phyloP scores from a whole-genome alignment of 2,113 vertebrate species.

The Percina caprodes region DNA sequence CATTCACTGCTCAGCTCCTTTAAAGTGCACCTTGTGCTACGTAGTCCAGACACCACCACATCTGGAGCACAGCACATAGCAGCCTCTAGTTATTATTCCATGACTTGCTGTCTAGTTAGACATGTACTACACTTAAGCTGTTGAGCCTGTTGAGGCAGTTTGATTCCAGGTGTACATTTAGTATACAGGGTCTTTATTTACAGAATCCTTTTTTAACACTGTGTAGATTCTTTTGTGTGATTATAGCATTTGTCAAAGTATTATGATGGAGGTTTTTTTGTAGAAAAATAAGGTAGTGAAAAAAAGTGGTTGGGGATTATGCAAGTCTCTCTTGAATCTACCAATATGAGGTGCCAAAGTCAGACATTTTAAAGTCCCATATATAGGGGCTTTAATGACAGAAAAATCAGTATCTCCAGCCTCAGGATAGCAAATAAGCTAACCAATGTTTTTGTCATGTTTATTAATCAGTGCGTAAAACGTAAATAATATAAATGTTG shows the following conservation, averaged over 20 bases:
- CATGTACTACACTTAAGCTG: constrained; percentile 22
- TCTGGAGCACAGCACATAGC: constrained; percentile 64
- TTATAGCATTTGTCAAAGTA: background rate
- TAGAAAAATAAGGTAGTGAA: background rate
- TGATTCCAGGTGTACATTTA: background rate
- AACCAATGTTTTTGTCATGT: constrained; percentile 38
- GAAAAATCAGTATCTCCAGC: constrained; percentile 20
- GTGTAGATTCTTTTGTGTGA: background rate
- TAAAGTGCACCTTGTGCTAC: constrained; percentile 83
- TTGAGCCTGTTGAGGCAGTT: background rate
- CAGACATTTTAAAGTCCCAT: background rate
- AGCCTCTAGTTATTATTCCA: constrained; percentile 22
- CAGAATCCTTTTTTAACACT: background rate
- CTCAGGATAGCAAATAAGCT: constrained; percentile 41
- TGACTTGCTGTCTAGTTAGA: constrained; percentile 31
- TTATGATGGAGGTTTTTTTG: background rate
- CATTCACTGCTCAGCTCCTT: constrained; percentile 75
- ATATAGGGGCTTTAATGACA: background rate
- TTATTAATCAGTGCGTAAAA: constrained; percentile 40
- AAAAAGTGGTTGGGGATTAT: background rate
- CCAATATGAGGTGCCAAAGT: background rate
- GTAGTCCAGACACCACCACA: constrained; percentile 73
- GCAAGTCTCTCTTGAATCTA: background rate
- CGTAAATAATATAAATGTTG: constrained; percentile 52
- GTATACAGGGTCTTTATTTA: background rate